Base-by-base conservation (phyloP, 2,888 invertebrate genomes). In the Lottia scabra region DNA sequence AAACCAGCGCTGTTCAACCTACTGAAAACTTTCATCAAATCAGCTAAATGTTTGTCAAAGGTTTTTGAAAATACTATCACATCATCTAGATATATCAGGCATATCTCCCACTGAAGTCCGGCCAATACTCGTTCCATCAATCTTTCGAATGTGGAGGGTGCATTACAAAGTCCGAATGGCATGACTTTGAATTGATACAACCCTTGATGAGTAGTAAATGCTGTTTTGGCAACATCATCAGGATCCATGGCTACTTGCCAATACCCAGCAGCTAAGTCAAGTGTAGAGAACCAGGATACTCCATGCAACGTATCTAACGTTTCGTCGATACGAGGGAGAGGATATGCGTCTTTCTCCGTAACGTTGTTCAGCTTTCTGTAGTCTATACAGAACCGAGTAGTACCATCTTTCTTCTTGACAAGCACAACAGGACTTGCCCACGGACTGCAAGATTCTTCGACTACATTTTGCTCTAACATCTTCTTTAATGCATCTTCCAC, bases 241-340 rank as follows among this genome's bases (percentile, higher is more conserved):
- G 65, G 68, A 10, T 70, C 69, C 30, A 80, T 64, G 15, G 71
- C 77, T 1, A 83, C 75, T 63, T 83, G 83, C 79, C 78, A 81
- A 67, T 82, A 82, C 12, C 80, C 80, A 16, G 66, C 63, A 12
- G 48, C 69, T 16, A 80, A 63, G 68, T 83, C 82, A 12, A 82
- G 68, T 2, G 70, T 70, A 19, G 67, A 70, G 62, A 80, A 82
- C 71, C 69, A 79, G 15, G 67, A 15, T 2, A 75, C 70, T 1
- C 81, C 82, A 13, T 76, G 19, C 23, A 81, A 65, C 12, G 70
- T 46, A 62, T 76, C 79, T 1, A 83, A 63, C 27, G 69, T 66
- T 5, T 75, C 70, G 44, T 79, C 76, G 44, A 79, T 72, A 26
- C 76, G 30, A 3, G 73, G 71, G 10, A 77, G 44, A 0, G 66